Percentiles rank a stretch among this genome's conserved stretches.
These are phyloP conservation scores for Limnothrissa miodon DNA, from an alignment of 2,113 vertebrate genomes.

Conservation along the genomic window DNA sequence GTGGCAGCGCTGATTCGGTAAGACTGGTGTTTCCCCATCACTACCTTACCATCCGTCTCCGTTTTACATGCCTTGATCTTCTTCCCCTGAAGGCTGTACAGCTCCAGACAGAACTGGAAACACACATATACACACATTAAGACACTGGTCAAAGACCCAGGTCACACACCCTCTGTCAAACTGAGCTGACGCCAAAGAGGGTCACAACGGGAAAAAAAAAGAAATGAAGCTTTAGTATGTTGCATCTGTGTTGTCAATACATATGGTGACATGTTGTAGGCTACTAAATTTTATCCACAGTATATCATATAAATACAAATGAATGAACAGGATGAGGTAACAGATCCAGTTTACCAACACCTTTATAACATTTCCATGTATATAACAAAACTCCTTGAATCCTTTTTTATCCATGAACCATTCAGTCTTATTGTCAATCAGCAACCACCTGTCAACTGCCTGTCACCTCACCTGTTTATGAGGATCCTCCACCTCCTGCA, in stretches of 20 bases:
- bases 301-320: too few relatives aligned
- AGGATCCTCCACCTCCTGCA: conserved; percentile 76
- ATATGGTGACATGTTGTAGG: too few relatives aligned
- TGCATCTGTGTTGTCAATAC: too few relatives aligned
- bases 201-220: not conserved
- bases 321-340: too few relatives aligned
- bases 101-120: conserved; percentile 85
- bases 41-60: conserved; percentile 83
- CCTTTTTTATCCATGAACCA: not conserved
- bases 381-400: too few relatives aligned
- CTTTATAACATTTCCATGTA: too few relatives aligned
- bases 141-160: not conserved
- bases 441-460: not conserved
- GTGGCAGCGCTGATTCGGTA: conserved; percentile 86
- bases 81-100: conserved; percentile 82
- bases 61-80: conserved; percentile 96
- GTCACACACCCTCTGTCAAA: conserved; percentile 30
- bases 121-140: conserved; percentile 34
- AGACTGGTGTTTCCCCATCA: conserved; percentile 89
- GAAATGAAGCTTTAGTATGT: too few relatives aligned
- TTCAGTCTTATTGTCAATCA: not conserved
- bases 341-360: too few relatives aligned
- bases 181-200: conserved; percentile 11
- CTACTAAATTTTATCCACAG: too few relatives aligned
- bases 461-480: conserved; percentile 85